Conservation (phyloP, 1,140 invertebrate genomes). For the Bombus soroeensis region DNA sequence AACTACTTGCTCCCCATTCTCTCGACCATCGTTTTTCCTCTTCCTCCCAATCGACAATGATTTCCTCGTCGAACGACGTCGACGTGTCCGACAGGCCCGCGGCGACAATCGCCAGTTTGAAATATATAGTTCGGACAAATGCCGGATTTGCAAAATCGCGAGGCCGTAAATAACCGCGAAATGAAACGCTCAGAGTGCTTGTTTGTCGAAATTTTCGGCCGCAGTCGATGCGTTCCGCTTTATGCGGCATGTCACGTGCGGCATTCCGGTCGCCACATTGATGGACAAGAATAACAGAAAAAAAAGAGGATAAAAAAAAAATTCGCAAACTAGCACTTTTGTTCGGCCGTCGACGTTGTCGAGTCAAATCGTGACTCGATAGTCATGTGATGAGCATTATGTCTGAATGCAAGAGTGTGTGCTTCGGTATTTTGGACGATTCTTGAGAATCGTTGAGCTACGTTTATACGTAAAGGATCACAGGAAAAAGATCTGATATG, state of each 20-base stretch:
- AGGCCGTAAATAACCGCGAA: slow-evolving; percentile 68
- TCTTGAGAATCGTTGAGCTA: background rate
- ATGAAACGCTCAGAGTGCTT: slow-evolving; percentile 57
- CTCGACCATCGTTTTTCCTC: slow-evolving; percentile 31
- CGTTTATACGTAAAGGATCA: background rate
- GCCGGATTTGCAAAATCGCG: slow-evolving; percentile 64
- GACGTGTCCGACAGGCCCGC: slow-evolving; percentile 38
- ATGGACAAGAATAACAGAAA: background rate
- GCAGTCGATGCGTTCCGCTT: slow-evolving; percentile 52
- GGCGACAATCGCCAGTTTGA: slow-evolving; percentile 57
- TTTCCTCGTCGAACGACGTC: slow-evolving; percentile 57
- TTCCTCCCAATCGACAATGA: slow-evolving; percentile 59
- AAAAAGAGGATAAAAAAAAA: background rate
- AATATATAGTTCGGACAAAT: slow-evolving; percentile 57
- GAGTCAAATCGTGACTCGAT: background rate
- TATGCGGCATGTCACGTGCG: slow-evolving; percentile 34
- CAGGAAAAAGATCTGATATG: background rate
- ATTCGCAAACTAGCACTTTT: slow-evolving; percentile 23
- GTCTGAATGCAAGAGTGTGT: background rate
- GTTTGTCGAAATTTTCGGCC: slow-evolving; percentile 59
- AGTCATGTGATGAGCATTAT: background rate
- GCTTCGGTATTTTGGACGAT: background rate
- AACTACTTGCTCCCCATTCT: background rate
- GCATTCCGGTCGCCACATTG: background rate
- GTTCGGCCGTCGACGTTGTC: background rate